Evolutionary conservation across 2,888 invertebrate species (phyloP), one percentile per base, ranked within the genome.

Genomic region (Acronicta alni): DNA sequence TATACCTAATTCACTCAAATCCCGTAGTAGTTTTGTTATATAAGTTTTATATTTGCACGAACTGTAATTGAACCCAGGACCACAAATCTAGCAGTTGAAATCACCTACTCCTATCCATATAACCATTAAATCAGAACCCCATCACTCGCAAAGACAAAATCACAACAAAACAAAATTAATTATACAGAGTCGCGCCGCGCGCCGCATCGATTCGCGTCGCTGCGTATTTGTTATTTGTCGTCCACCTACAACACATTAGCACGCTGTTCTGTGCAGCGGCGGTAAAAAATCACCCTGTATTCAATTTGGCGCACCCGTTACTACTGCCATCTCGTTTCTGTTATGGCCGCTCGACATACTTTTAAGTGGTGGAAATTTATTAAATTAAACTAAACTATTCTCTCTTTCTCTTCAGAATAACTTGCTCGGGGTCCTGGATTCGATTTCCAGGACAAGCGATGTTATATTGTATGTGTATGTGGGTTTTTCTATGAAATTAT

Each of bases 241-340:
- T 49, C 54, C 69, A 54, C 55, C 60, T 65, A 60, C 46, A 64
- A 57, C 43, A 35, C 55, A 73, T 74, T 76, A 63, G 43, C 68
- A 68, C 74, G 57, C 49, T 45, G 66, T 66, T 53, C 32, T 16
- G 47, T 42, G 48, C 46, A 56, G 41, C 41, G 32, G 45, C 51
- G 54, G 70, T 72, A 75, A 76, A 81, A 80, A 82, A 79, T 73
- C 59, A 69, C 62, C 32, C 47, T 57, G 65, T 67, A 76, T 80
- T 80, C 80, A 80, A 81, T 81, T 79, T 67, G 51, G 63, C 57
- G 56, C 82, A 81, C 65, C 81, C 69, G 82, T 75, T 70, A 63
- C 78, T 70, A 38, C 37, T 57, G 41, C 64, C 61, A 63, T 69
- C 57, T 61, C 52, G 51, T 55, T 71, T 63, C 54, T 57, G 52